Evolutionary conservation across 2,113 vertebrate genomes (phyloP), one percentile per base, ranked within the genome.

Genomic region (Eurypyga helias): DNA sequence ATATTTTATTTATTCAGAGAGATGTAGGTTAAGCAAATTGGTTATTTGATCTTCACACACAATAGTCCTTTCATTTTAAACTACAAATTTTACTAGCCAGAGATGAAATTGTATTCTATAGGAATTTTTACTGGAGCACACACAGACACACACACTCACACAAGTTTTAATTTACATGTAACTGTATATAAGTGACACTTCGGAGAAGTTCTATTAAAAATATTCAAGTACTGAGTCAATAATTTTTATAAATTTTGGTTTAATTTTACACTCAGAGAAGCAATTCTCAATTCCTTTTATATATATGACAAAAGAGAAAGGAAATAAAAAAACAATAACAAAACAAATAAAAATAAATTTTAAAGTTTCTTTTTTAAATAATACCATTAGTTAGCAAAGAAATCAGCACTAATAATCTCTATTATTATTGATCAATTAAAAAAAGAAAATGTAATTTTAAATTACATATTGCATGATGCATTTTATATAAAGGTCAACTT

Each of bases 311-410:
- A 57, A 85, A 55, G 6, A 55, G 16, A 65, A 79, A 64, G 12
- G 4, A 8, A 18, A 18, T 19, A 26, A 54, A 58, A 34, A 4
- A 19, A 1, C 16, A 11, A 17, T 4, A 2, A 46, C 2, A 58
- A 70, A 71, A 43, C 17, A 41, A 18, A 36, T 4, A 52, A 64
- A 62, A 87, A 46, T 1, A 61, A 46, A 51, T 28, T 8, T 52
- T 18, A 13, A 72, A 23, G 9, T 51, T 2, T 67, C 2, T 25
- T 48, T 69, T 73, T 73, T 2, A 1, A 87, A 46, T 94, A 52
- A 57, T 16, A 33, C 10, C 12, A 36, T 43, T 28, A 54, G 1
- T 45, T 54, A 6, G 8, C 51, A 86, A 87, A 93, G 13, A 83
- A 83, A 64, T 12, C 6, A 38, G 7, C 18, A 41, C 3, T 5